These are phyloP conservation scores for Salvator merianae DNA, from an alignment of 2,113 vertebrate genomes.

Conservation along the genomic window DNA sequence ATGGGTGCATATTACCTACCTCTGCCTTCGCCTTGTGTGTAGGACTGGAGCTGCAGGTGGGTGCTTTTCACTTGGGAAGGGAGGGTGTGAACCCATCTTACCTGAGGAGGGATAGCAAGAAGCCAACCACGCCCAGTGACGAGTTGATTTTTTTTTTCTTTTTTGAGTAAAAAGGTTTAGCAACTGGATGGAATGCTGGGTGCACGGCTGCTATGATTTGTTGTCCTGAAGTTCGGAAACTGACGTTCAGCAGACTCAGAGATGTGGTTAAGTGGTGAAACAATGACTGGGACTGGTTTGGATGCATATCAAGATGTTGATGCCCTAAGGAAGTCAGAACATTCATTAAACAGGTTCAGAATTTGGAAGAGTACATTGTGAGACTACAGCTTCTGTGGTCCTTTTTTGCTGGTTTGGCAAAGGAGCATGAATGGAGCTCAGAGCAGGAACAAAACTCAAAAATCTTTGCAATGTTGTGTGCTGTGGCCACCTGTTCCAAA, in stretches of 20 bases:
- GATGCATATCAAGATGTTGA: too few relatives aligned
- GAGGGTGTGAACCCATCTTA: conserved; percentile 47
- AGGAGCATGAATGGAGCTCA: too few relatives aligned
- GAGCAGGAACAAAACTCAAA: too few relatives aligned
- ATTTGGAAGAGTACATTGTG: too few relatives aligned
- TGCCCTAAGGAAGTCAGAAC: too few relatives aligned
- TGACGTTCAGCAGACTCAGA: not conserved
- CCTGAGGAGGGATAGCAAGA: conserved; percentile 18
- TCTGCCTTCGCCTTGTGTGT: not conserved
- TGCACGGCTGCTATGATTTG: not conserved
- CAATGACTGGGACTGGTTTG: too few relatives aligned
- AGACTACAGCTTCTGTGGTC: too few relatives aligned
- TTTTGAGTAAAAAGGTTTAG: rapidly evolving
- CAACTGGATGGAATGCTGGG: not conserved
- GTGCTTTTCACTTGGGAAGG: conserved; percentile 46
- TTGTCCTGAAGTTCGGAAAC: not conserved
- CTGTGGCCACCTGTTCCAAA: too few relatives aligned
- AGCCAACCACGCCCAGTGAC: conserved; percentile 19
- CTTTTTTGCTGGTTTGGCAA: too few relatives aligned
- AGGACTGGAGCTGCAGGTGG: not conserved
- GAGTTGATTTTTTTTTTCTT: not conserved
- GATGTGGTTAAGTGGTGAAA: too few relatives aligned
- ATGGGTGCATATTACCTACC: not conserved
- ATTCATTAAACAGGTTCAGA: too few relatives aligned
- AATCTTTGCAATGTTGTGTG: too few relatives aligned